Percentiles rank a stretch among this genome's conserved stretches.
These are phyloP conservation scores for Harmothoe impar DNA, from an alignment of 2,888 invertebrate genomes.

Conservation along the genomic window DNA sequence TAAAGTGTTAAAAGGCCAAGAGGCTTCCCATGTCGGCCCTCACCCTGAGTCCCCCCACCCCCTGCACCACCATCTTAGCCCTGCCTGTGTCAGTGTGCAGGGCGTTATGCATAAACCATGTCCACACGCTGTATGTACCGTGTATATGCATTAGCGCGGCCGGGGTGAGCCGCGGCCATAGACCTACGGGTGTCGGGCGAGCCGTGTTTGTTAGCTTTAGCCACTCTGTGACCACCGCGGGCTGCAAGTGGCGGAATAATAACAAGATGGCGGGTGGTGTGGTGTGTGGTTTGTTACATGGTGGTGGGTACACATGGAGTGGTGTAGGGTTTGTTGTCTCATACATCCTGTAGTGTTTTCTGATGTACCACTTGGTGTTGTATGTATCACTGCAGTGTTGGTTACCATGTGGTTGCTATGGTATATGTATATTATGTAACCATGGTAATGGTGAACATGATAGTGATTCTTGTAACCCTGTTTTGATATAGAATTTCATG, in stretches of 20 bases:
- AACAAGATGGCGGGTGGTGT: background rate
- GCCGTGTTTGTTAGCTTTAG: constrained; percentile 15
- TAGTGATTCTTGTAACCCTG: too few relatives aligned
- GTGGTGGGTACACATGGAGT: too few relatives aligned
- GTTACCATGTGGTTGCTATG: background rate
- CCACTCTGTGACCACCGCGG: background rate
- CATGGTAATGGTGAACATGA: too few relatives aligned
- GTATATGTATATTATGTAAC: background rate
- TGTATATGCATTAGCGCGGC: constrained; percentile 7
- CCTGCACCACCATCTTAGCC: background rate
- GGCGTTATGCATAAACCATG: constrained; percentile 17
- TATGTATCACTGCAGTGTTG: background rate
- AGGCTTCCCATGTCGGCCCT: background rate
- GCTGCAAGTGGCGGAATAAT: constrained; percentile 1
- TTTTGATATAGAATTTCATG: too few relatives aligned
- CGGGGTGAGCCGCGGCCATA: background rate
- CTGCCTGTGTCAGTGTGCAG: background rate
- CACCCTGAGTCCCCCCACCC: background rate
- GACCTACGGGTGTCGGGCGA: background rate
- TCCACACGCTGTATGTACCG: background rate
- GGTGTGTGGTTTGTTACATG: background rate
- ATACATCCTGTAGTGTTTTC: background rate
- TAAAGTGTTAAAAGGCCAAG: background rate
- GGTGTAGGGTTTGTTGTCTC: background rate
- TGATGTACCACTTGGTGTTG: background rate